Evolutionary conservation across 2,113 vertebrate genomes (phyloP), one percentile per base, ranked within the genome.

Genomic region (Elaphurus davidianus): DNA sequence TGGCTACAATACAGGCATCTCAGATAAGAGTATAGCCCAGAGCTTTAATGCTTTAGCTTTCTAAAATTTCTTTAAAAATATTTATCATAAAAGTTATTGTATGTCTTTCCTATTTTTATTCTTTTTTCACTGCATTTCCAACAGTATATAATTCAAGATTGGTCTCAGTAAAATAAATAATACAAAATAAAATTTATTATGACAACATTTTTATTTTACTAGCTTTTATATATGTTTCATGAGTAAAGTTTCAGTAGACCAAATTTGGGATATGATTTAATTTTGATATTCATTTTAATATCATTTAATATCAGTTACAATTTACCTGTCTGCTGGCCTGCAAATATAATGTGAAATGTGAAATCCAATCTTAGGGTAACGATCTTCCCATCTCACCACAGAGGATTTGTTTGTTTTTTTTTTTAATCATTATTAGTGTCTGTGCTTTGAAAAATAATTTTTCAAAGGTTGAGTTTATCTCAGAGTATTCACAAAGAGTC

Each of bases 141-240:
- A 50, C 5, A 43, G 3, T 25, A 52, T 62, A 8, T 52, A 40
- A 85, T 88, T 91, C 59, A 88, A 94, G 19, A 54, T 60, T 95
- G 9, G 12, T 79, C 25, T 92, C 14, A 90, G 19, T 88, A 96
- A 91, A 97, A 89, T 95, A 97, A 90, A 93, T 76, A 62, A 45
- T 52, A 25, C 14, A 45, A 83, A 86, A 64, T 85, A 12, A 82
- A 50, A 87, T 83, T 92, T 91, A 15, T 91, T 23, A 59, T 55
- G n/a, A 76, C 11, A 60, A 13, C 12, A 74, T 40, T 95, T 97
- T 97, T 4, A 74, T 91, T 82, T n/a, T 78, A 87, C 19, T 81
- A 57, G 17, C 27, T 59, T 86, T 87, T 40, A 64, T 36, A 25
- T 11, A 17, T 87, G 27, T 50, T 74, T 96, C 17, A 60, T 94